Base-by-base conservation (phyloP, 2,113 vertebrate genomes). In the Colossoma macropomum region DNA sequence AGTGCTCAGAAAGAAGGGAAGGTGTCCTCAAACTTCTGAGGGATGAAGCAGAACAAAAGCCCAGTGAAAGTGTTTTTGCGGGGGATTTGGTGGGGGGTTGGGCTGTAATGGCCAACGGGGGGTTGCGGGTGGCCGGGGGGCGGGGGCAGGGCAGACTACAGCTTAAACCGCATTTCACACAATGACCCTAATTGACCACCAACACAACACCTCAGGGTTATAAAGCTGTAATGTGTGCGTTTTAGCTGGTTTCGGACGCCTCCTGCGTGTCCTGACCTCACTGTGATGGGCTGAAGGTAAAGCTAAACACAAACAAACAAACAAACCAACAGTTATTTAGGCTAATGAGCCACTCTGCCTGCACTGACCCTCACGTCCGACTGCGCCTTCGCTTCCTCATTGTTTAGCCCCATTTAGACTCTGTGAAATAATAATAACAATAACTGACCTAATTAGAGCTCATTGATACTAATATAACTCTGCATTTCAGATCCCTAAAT, bases 181-280 rank as follows among this genome's bases (percentile, higher is more conserved):
- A 76, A 86, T 88, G 86, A 56, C 84, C 69, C 90, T 91, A 91
- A 92, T 91, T 91, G 85, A 86, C 83, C 76, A 86, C 63, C 74
- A 89, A 88, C 89, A 87, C 28, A 87, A 89, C 85, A 75, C 86
- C 88, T 85, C 77, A 82, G 86, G 86, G 87, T 78, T 80, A 88
- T 93, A 92, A 94, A 93, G 78, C 80, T 79, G 90, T 91, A 87
- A 92, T 88, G 84, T 87, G 83, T 65, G 62, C 1, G 34, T 66
- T 54, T 54, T 54, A 19, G 52, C 52, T 54, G 52, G 1, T 54
- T 54, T 86, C 79, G 85, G 89, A 81, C 86, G 85, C 88, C 86
- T 86, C 80, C 77, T 83, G 84, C 59, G 8, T 34, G 34, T 60
- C 56, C n/a, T 25, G 56, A 63, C 30, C 59, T 63, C 32, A 23